phyloP scores from a whole-genome alignment of 1,140 invertebrate species.

The Melanaphis sacchari region DNA sequence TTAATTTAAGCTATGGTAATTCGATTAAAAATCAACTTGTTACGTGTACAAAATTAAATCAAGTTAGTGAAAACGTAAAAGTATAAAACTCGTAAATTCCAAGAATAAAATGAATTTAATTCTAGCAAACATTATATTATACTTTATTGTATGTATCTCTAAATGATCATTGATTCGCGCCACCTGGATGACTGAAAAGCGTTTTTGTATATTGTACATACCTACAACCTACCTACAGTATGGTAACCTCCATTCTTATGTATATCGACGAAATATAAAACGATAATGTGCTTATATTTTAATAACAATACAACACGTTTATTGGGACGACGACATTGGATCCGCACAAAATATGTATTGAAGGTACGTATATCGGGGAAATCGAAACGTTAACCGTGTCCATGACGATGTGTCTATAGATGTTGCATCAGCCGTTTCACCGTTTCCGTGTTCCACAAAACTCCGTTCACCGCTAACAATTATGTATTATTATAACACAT shows the following conservation, averaged over 20 bases:
- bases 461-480: background rate
- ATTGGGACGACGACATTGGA: background rate
- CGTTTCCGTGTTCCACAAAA: background rate
- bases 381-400: background rate
- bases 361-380: background rate
- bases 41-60: background rate
- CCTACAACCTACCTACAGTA: no score
- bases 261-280: background rate
- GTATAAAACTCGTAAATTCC: background rate
- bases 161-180: background rate
- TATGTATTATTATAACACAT: background rate
- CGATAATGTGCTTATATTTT: background rate
- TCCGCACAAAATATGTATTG: background rate
- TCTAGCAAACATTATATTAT: background rate
- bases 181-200: no score
- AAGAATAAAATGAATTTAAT: background rate
- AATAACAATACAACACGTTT: background rate
- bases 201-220: no score
- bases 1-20: background rate
- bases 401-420: background rate
- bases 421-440: constrained; percentile 10
- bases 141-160: background rate
- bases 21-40: no score
- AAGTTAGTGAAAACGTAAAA: background rate
- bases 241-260: no score